These are phyloP conservation scores for Amphipoea oculea DNA, from an alignment of 2,888 invertebrate genomes.

Conservation along the genomic window DNA sequence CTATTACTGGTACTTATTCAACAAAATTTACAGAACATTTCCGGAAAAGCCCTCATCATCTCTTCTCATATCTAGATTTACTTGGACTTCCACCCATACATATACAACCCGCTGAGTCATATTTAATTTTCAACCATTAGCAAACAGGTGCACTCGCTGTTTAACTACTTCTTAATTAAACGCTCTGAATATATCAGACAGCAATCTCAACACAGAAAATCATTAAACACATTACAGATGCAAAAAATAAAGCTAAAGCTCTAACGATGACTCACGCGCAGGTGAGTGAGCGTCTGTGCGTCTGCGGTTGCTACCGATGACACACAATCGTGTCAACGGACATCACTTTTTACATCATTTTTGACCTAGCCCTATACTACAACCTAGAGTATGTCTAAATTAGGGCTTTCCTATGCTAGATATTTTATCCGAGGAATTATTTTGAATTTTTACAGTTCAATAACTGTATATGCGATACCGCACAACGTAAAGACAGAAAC, in stretches of 20 bases:
- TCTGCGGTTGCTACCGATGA: conserved; percentile 64
- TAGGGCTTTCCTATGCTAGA: background rate
- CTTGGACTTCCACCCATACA: background rate
- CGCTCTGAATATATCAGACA: conserved; percentile 35
- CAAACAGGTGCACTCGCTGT: conserved; percentile 27
- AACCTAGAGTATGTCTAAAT: background rate
- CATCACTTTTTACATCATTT: conserved; percentile 20
- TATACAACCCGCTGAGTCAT: conserved; percentile 24
- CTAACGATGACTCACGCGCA: conserved; percentile 69
- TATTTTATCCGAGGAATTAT: background rate
- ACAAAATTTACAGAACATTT: background rate
- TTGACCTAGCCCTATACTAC: conserved; percentile 3
- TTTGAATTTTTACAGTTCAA: background rate
- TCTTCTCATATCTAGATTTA: background rate
- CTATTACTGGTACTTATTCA: background rate
- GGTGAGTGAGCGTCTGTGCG: conserved; percentile 70
- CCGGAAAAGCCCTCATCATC: background rate
- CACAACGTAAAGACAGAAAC: background rate
- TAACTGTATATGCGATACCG: background rate
- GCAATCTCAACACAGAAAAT: conserved; percentile 36
- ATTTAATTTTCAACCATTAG: background rate
- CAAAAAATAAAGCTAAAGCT: conserved; percentile 44
- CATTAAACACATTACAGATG: conserved; percentile 30
- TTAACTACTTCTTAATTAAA: conserved; percentile 48
- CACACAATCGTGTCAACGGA: conserved; percentile 44